A percentile compares a stretch with the other conserved stretches of the same genome.
Evolutionary conservation across 2,113 vertebrate species (phyloP).

Genomic region (Colaptes auratus): DNA sequence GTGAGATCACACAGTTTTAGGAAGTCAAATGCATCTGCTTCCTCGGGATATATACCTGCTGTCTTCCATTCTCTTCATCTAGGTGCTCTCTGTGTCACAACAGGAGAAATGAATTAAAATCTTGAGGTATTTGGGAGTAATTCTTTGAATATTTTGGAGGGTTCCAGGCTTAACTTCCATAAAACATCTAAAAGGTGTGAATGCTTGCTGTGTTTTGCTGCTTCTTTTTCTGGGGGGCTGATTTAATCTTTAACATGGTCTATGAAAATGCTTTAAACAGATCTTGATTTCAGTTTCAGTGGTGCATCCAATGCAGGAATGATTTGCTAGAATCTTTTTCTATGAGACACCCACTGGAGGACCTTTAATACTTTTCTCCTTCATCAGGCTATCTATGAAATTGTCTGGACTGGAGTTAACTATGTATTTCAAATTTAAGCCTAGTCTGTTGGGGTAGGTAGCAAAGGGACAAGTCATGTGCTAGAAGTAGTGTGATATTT

Average conservation of each 20-base stretch:
- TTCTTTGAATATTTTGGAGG: neutral
- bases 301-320: neutral
- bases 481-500: constrained; percentile 22
- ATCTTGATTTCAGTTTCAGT: neutral
- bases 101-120: neutral
- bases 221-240: neutral
- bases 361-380: neutral
- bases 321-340: constrained; percentile 31
- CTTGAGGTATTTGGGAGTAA: neutral
- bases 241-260: neutral
- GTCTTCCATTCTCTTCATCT: neutral
- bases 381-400: neutral
- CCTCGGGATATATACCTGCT: neutral
- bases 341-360: neutral
- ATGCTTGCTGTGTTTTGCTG: neutral
- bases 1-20: neutral
- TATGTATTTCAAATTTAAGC: constrained; percentile 29
- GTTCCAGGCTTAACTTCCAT: neutral
- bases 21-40: neutral
- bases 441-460: constrained; percentile 18
- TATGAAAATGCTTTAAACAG: neutral
- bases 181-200: neutral
- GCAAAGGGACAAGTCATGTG: constrained; percentile 32
- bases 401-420: constrained; percentile 13
- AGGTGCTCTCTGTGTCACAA: neutral